These are phyloP conservation scores for Psix sp. DNA, from an alignment of 1,140 invertebrate genomes.

Conservation along the genomic window DNA sequence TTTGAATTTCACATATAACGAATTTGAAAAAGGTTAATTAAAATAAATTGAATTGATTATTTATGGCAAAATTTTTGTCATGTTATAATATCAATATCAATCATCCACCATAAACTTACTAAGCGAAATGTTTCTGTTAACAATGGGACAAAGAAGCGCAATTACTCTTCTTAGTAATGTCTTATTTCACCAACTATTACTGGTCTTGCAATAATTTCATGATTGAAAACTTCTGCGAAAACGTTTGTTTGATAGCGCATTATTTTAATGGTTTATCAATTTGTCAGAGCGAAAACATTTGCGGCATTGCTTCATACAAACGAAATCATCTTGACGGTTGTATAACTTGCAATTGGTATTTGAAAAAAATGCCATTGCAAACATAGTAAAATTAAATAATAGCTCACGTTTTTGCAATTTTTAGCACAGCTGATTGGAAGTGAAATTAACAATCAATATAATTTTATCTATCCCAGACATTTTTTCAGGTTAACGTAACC, in stretches of 20 bases:
- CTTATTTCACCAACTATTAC: slow-evolving; percentile 10
- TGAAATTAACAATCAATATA: too few relatives aligned
- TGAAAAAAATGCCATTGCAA: too few relatives aligned
- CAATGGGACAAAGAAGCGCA: slow-evolving; percentile 16
- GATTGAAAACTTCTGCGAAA: background rate
- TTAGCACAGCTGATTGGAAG: too few relatives aligned
- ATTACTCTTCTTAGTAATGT: slow-evolving; percentile 19
- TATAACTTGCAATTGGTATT: too few relatives aligned
- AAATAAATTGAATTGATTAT: too few relatives aligned
- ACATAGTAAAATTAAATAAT: too few relatives aligned
- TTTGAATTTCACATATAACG: too few relatives aligned
- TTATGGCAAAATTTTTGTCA: slow-evolving; percentile 13
- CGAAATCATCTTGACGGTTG: background rate
- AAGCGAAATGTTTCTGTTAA: slow-evolving; percentile 2
- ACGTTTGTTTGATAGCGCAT: background rate
- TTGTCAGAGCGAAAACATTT: background rate
- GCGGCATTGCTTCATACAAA: background rate
- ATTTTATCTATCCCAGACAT: too few relatives aligned
- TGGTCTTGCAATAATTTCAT: slow-evolving; percentile 12
- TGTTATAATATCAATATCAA: slow-evolving; percentile 15
- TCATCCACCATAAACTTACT: slow-evolving; percentile 13
- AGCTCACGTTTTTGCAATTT: too few relatives aligned
- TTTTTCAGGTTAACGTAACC: too few relatives aligned
- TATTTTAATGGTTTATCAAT: background rate
- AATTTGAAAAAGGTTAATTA: too few relatives aligned